Conservation (phyloP, 2,888 invertebrate genomes). For the Caenorhabditis zanzibari region DNA sequence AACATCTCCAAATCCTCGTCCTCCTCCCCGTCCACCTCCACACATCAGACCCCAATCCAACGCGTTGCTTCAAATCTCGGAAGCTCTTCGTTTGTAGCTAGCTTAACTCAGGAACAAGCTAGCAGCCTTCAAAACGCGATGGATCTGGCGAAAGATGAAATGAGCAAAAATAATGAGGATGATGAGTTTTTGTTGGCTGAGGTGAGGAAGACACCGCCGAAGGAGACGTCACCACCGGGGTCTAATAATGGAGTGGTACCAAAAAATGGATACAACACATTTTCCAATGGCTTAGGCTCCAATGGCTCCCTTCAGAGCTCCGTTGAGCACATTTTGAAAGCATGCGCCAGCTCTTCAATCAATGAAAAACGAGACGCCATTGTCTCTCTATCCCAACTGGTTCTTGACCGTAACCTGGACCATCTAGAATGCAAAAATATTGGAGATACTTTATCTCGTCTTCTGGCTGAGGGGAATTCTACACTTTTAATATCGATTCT, state of each 20-base stretch:
- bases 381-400: neutral
- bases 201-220: slow-evolving; percentile 17
- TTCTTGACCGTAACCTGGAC: slow-evolving; percentile 20
- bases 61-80: slow-evolving; percentile 59
- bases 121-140: slow-evolving; percentile 39
- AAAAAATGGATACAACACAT: neutral
- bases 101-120: slow-evolving; percentile 49
- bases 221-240: neutral
- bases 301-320: slow-evolving; percentile 5
- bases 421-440: slow-evolving; percentile 46
- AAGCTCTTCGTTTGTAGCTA: slow-evolving; percentile 53
- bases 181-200: slow-evolving; percentile 43
- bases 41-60: slow-evolving; percentile 55
- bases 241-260: too few relatives aligned
- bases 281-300: neutral
- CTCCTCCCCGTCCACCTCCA: slow-evolving; percentile 42
- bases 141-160: slow-evolving; percentile 48
- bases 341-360: slow-evolving; percentile 24
- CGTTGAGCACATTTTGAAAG: slow-evolving; percentile 46
- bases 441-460: slow-evolving; percentile 51
- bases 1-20: slow-evolving; percentile 36
- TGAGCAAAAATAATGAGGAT: slow-evolving; percentile 40
- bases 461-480: slow-evolving; percentile 60
- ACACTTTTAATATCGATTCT: slow-evolving; percentile 47
- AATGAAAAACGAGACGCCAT: slow-evolving; percentile 49